Percentiles rank a stretch among this genome's conserved stretches.
Conservation (phyloP, 2,113 vertebrate genomes). For the Salvelinus namaycush region DNA sequence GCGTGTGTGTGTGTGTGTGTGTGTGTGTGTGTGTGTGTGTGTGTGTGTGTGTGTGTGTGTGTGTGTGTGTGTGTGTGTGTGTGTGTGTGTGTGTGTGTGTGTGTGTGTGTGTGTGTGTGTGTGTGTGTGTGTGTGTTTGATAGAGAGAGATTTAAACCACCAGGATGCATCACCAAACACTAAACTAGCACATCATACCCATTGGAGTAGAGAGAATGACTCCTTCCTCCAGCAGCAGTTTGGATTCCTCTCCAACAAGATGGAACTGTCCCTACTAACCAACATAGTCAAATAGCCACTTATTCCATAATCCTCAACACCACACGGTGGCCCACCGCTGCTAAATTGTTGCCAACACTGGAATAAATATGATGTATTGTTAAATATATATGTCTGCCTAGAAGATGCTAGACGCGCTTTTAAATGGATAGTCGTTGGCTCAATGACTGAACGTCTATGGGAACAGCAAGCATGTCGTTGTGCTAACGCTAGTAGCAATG, state of each 20-base stretch:
- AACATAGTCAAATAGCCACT: no score
- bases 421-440: no score
- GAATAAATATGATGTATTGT: no score
- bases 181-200: slow-evolving; percentile 43
- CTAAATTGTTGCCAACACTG: no score
- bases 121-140: slow-evolving; percentile 36
- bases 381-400: no score
- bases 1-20: slow-evolving; percentile 11
- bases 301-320: not conserved
- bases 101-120: slow-evolving; percentile 28
- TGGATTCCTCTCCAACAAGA: no score
- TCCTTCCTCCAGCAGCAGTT: slow-evolving; percentile 36
- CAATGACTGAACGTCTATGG: no score
- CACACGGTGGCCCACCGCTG: no score
- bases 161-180: slow-evolving; percentile 27
- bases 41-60: slow-evolving; percentile 39
- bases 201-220: not conserved
- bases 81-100: slow-evolving; percentile 29
- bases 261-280: no score
- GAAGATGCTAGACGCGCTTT: no score
- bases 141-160: slow-evolving; percentile 4
- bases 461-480: no score
- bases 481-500: no score
- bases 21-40: slow-evolving; percentile 34
- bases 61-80: slow-evolving; percentile 29